Conservation (phyloP, 2,113 vertebrate species). For the Ibidorhyncha struthersii region DNA sequence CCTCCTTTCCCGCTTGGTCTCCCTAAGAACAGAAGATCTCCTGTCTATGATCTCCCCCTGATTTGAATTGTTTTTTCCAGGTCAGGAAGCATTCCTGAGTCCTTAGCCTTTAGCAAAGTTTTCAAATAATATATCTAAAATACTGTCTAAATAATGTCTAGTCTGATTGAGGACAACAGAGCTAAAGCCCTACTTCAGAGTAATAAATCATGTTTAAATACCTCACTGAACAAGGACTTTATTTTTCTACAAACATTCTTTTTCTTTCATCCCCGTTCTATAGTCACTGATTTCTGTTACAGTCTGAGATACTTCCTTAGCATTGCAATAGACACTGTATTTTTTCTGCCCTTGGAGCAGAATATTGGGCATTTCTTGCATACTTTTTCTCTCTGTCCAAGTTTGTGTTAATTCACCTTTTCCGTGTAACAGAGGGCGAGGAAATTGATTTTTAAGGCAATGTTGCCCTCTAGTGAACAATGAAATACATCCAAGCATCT, state of each 20-base stretch:
- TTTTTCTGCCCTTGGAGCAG: neutral
- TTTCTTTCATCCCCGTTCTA: neutral
- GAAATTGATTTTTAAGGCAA: neutral
- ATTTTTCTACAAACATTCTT: neutral
- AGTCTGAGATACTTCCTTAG: neutral
- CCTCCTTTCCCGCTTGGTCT: neutral
- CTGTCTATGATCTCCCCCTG: neutral
- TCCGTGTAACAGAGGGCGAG: accelerated
- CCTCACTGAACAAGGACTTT: neutral
- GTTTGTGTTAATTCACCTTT: neutral
- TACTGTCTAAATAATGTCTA: neutral
- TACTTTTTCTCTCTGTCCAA: neutral
- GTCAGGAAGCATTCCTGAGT: neutral
- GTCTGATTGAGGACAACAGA: neutral
- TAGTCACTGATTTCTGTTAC: neutral
- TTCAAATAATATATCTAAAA: neutral
- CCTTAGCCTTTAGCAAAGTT: neutral
- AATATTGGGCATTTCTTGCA: neutral
- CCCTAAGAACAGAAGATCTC: neutral
- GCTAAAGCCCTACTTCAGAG: neutral
- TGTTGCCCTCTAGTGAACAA: slow-evolving; percentile 40
- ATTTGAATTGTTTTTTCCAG: neutral
- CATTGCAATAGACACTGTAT: neutral
- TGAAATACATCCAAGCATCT: neutral
- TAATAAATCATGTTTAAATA: neutral